Evolutionary conservation across 2,113 vertebrate species (phyloP), one percentile per base, ranked within the genome.

Genomic region (Xiphophorus couchianus): DNA sequence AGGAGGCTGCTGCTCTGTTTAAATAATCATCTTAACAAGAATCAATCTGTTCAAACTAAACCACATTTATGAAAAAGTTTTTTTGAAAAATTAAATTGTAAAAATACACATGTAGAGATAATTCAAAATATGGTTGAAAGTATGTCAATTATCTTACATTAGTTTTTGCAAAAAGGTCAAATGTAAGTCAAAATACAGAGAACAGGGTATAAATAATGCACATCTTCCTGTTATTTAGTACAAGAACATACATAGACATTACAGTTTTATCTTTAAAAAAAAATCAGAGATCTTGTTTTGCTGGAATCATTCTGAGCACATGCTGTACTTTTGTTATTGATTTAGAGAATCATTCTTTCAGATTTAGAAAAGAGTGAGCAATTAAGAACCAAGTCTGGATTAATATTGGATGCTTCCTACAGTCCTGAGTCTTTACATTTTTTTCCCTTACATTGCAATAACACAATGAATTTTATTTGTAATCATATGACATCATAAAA

Each of bases 171-270:
- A 76, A 58, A 42, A 79, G 62, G 70, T 69, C 68, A 76, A 82
- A 76, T 74, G 61, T 44, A 73, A 71, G 54, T 63, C 60, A 64
- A 84, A 76, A 69, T 48, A 75, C 28, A 79, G 33, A 71, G 48
- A 58, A 54, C 61, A 60, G 27, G 60, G 58, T 48, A 54, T 17
- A 48, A 48, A 48, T 39, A 9, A 48, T 44, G 28, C n/a, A 66
- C 19, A 69, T 19, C 39, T 42, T 37, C 33, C 27, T 69, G 51
- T 30, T 51, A 61, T 12, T 71, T 65, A 48, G 37, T 78, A 64
- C 22, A 71, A 69, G n/a, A 80, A 37, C 58, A 85, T 61, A 80
- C 66, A 42, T 28, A 71, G 68, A 76, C 25, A 77, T 83, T 17
- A 19, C 15, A 48, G 1, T 5, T 74, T 48, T 37, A 11, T 37